Conservation (phyloP, 2,113 vertebrate species). For the Cepphus grylle region DNA sequence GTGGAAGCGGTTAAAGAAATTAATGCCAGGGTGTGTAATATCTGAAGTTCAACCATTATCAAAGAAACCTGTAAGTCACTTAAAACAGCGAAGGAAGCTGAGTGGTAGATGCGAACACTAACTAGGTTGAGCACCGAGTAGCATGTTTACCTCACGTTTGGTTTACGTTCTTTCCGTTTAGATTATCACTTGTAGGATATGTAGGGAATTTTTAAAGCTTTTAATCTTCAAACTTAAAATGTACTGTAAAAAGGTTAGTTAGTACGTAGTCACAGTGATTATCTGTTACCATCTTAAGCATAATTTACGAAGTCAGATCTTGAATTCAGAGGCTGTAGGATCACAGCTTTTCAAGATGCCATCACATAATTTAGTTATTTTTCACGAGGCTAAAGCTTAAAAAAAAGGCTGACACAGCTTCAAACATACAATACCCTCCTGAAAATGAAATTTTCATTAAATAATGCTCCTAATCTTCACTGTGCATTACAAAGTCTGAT, state of each 20-base stretch:
- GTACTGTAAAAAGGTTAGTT: background rate
- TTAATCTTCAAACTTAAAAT: background rate
- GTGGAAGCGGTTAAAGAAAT: background rate
- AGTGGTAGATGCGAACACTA: background rate
- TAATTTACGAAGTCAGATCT: background rate
- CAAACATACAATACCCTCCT: background rate
- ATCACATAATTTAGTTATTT: background rate
- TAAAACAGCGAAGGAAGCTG: background rate
- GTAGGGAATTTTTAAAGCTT: background rate
- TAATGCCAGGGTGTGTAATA: background rate
- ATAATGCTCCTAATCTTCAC: background rate
- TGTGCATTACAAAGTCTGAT: background rate
- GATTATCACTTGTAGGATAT: background rate
- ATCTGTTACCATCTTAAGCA: background rate
- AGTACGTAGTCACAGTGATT: background rate
- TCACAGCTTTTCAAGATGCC: background rate
- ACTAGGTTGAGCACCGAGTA: background rate
- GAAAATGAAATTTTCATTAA: background rate
- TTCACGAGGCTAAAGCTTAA: background rate
- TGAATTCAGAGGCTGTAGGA: background rate
- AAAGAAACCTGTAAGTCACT: background rate
- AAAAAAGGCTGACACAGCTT: background rate
- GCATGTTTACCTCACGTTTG: background rate
- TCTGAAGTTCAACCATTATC: background rate
- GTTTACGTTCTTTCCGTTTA: background rate